Base-by-base conservation (phyloP, 2,113 vertebrate species). In the Leucoraja erinaceus region DNA sequence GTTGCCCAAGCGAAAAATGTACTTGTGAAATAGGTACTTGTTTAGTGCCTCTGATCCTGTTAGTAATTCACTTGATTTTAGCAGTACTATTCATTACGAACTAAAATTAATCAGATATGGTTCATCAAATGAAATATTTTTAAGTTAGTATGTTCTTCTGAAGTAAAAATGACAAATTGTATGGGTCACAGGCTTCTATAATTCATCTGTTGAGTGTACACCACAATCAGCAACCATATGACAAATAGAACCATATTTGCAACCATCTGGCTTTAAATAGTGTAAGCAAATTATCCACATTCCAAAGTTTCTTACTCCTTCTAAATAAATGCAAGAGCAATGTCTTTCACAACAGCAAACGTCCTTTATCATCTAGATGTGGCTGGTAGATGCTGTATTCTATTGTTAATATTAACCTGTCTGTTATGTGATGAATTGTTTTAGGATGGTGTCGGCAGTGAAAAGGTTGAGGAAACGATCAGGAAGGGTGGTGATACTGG, bases 371-470 rank as follows among this genome's bases (percentile, higher is more conserved):
- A 25, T 86, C 12, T 16, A 63, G 14, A 63, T 88, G 56, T 84
- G 25, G 22, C 56, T 56, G 47, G 79, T 56, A 83, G 6, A 11
- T 83, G 11, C 10, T 22, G 56, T 22, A 56, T 56, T 0, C 10
- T 83, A 14, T 8, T 88, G n/a, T 88, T 88, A 31, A 88, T n/a
- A 61, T 31, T 56, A n/a, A 61, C 54, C 25, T 9, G 28, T 86
- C 10, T 25, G 61, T 86, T n/a, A n/a, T 61, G 54, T 86, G 56
- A 25, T 54, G 56, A 3, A n/a, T 61, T 86, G 28, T 88, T 88
- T 31, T 61, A 88, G 28, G 83, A 88, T 88, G 83, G 83, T 88
- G 83, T 59, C 83, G 2, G 61, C 83, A 31, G 12, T 88, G 59
- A 63, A 88, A 63, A 63, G 83, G 59, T 28, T 33, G 83, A 88